These are phyloP conservation scores for Rhabdomys dilectus DNA, from an alignment of 2,113 vertebrate species.

Conservation along the genomic window DNA sequence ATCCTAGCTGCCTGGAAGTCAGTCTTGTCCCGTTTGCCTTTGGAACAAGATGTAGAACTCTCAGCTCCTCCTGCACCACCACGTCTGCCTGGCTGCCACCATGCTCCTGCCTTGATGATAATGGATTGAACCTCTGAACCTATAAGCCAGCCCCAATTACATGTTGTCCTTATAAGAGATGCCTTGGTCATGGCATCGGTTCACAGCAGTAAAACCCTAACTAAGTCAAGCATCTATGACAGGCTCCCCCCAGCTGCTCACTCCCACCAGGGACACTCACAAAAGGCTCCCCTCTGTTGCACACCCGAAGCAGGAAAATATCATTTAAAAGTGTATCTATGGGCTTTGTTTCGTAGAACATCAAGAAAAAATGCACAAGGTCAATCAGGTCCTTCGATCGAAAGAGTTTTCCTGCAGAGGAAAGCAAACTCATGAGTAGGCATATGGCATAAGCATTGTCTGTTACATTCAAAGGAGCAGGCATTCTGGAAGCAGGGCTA, in stretches of 20 bases:
- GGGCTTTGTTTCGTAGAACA: conserved; percentile 91
- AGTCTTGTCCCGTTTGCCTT: no score
- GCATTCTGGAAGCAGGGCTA: neutral
- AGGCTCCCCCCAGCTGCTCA: conserved; percentile 74
- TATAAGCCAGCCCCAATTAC: no score
- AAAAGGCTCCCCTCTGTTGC: conserved; percentile 82
- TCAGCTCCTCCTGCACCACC: no score
- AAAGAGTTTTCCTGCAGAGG: conserved; percentile 88
- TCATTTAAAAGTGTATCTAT: conserved; percentile 89
- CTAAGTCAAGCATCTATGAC: no score
- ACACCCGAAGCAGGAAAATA: conserved; percentile 87
- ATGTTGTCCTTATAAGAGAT: no score
- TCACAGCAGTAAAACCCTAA: no score
- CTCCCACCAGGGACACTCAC: conserved; percentile 88
- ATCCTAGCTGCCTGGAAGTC: no score
- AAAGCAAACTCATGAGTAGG: conserved; percentile 51
- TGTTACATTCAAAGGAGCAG: neutral
- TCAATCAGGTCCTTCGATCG: conserved; percentile 86
- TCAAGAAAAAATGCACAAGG: conserved; percentile 88
- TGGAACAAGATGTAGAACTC: no score
- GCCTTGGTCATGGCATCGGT: no score
- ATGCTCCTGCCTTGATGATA: no score
- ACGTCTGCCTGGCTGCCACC: no score
- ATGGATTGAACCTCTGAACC: no score
- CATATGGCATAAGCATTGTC: conserved; percentile 8